These are phyloP conservation scores for Lutraria rhynchaena DNA, from an alignment of 1,140 invertebrate genomes.

Conservation along the genomic window DNA sequence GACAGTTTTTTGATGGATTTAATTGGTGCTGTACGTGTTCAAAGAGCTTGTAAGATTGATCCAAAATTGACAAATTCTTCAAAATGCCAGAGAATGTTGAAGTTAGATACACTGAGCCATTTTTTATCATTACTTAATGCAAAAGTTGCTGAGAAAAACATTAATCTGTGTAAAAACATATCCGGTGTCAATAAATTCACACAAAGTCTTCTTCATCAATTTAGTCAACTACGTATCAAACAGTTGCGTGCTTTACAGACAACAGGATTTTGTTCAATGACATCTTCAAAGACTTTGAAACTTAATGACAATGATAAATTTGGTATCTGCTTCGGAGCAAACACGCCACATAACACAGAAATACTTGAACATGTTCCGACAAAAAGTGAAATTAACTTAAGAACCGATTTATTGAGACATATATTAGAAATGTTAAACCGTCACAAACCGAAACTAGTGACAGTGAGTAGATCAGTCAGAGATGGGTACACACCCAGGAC, in stretches of 20 bases:
- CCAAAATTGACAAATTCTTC: conserved; percentile 15
- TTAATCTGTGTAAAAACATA: conserved; percentile 3
- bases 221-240: conserved; percentile 18
- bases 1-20: conserved; percentile 51
- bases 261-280: conserved; percentile 66
- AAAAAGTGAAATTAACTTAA: conserved; percentile 26
- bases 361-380: conserved; percentile 55
- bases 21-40: conserved; percentile 6
- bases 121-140: not conserved
- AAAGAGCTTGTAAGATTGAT: conserved; percentile 16
- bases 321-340: conserved; percentile 64
- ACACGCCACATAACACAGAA: conserved; percentile 53
- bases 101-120: not conserved
- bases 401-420: conserved; percentile 44
- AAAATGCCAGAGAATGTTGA: not conserved
- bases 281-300: conserved; percentile 59
- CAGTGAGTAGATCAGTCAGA: conserved; percentile 70
- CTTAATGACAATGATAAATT: conserved; percentile 42
- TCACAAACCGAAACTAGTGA: conserved; percentile 59
- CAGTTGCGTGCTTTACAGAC: conserved; percentile 56
- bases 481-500: conserved; percentile 75
- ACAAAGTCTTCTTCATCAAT: conserved; percentile 22
- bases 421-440: conserved; percentile 46
- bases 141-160: not conserved
- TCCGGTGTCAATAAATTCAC: not conserved